Evolutionary conservation across 2,888 invertebrate genomes (phyloP).

Genomic region (Subacronicta megacephala): DNA sequence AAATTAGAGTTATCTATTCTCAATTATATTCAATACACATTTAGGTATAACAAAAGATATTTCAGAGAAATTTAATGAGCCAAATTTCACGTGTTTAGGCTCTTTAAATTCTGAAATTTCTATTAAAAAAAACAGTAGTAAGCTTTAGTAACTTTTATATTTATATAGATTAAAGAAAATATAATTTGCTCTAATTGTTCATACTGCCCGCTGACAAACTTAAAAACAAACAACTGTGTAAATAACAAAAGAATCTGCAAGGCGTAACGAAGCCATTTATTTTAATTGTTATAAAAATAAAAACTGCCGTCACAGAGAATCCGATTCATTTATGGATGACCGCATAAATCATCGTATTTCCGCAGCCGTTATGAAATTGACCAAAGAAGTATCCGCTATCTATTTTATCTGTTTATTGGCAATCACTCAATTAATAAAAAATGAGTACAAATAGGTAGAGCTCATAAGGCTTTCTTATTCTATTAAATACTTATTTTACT

Average conservation of each 20-base stretch:
- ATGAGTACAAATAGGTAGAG: conserved; percentile 16
- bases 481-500: conserved; percentile 2
- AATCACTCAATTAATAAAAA: conserved; percentile 56
- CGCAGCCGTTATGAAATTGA: conserved; percentile 55
- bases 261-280: conserved; percentile 50
- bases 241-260: conserved; percentile 47
- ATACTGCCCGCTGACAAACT: conserved; percentile 11
- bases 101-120: no score
- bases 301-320: conserved; percentile 44
- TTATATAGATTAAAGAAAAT: no score
- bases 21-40: no score
- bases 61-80: no score
- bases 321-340: conserved; percentile 55
- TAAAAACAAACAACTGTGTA: conserved; percentile 20
- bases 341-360: conserved; percentile 60
- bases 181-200: background rate
- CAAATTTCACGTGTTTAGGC: no score
- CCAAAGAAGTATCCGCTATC: conserved; percentile 45
- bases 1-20: no score
- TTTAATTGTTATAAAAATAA: conserved; percentile 60
- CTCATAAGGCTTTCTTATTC: conserved; percentile 17
- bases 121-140: no score
- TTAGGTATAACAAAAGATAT: no score
- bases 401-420: conserved; percentile 53
- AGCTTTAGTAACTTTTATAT: no score